Conservation (phyloP, 2,797 vertebrate species). For the Limosa lapponica region DNA sequence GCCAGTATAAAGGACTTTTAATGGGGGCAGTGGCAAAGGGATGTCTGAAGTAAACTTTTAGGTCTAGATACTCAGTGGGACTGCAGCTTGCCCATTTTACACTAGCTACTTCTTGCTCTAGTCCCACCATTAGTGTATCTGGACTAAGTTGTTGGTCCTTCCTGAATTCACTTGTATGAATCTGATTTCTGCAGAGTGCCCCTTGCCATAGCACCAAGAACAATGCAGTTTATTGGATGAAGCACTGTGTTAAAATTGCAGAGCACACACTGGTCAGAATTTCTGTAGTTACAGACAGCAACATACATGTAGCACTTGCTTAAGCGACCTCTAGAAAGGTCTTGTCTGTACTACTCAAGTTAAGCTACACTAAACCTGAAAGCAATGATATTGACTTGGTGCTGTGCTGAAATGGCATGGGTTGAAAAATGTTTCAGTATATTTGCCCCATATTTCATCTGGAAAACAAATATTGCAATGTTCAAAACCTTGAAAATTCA, state of each 20-base stretch:
- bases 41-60: neutral
- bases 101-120: neutral
- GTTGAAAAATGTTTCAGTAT: neutral
- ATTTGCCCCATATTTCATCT: neutral
- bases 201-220: neutral
- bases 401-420: neutral
- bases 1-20: neutral
- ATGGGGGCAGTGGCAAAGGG: neutral
- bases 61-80: neutral
- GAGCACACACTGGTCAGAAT: fast-evolving
- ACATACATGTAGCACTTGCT: fast-evolving
- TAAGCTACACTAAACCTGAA: neutral
- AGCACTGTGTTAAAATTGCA: neutral
- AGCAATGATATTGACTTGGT: neutral
- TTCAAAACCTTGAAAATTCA: neutral
- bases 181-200: neutral
- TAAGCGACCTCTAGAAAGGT: neutral
- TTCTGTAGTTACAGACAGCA: neutral
- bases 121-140: neutral
- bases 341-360: neutral
- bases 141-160: neutral
- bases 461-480: neutral
- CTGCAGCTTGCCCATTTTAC: neutral
- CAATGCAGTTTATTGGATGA: fast-evolving
- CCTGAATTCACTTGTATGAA: neutral